These are phyloP conservation scores for Drosophila kanapiae DNA, from an alignment of 1,140 invertebrate species.

Conservation along the genomic window DNA sequence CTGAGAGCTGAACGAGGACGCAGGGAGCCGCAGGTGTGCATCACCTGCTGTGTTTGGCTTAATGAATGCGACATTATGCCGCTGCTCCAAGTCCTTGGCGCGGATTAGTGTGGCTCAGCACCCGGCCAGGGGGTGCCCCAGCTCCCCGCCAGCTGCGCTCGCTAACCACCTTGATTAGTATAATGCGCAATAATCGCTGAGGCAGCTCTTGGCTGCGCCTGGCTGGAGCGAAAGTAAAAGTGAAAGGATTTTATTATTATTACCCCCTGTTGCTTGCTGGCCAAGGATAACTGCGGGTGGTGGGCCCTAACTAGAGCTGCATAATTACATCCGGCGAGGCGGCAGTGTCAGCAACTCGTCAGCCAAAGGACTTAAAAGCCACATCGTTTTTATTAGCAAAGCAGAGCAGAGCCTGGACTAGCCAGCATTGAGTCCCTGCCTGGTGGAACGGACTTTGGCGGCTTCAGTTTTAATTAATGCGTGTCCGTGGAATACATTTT, in stretches of 20 bases:
- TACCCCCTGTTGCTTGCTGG: conserved; percentile 14
- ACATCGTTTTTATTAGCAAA: conserved; percentile 28
- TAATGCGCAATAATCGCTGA: conserved; percentile 65
- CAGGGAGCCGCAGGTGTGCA: conserved; percentile 61
- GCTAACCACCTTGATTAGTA: conserved; percentile 63
- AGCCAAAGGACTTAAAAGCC: conserved; percentile 5
- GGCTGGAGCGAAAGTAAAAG: conserved; percentile 34
- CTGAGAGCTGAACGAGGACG: neutral
- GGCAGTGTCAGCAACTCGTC: conserved; percentile 54
- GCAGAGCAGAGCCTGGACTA: neutral
- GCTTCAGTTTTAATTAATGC: conserved; percentile 29
- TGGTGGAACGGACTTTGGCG: too few species aligned
- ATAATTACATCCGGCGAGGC: conserved; percentile 53
- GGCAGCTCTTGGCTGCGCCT: conserved; percentile 25
- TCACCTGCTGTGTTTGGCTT: conserved; percentile 75
- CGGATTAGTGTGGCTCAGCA: conserved; percentile 33
- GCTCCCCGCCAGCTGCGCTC: neutral
- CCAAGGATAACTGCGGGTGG: conserved; percentile 1
- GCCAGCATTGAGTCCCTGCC: too few species aligned
- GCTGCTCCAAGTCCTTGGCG: conserved; percentile 40
- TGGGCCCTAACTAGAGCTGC: conserved; percentile 30
- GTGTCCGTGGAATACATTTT: neutral
- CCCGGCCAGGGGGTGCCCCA: neutral
- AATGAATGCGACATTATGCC: conserved; percentile 75
- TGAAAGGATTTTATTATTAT: conserved; percentile 69